Conservation (phyloP, 2,888 invertebrate genomes). For the Penaeus monodon region DNA sequence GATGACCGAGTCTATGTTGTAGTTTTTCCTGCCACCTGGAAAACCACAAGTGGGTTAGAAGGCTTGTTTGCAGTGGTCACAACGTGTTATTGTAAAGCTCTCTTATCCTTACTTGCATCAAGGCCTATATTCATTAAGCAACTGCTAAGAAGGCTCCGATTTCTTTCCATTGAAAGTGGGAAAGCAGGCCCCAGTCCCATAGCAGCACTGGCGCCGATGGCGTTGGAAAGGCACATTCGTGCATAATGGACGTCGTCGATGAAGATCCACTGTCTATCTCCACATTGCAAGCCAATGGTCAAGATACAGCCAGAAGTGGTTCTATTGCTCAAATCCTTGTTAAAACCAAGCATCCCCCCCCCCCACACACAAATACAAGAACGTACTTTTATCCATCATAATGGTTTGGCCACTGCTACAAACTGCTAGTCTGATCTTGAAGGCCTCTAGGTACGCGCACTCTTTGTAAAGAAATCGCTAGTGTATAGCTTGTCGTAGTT, state of each 20-base stretch:
- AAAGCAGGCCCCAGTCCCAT: slow-evolving; percentile 21
- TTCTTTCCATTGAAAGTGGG: not conserved
- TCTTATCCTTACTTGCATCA: slow-evolving; percentile 13
- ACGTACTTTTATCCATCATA: slow-evolving; percentile 14
- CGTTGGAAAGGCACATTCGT: slow-evolving; percentile 29
- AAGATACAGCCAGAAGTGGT: too few relatives aligned
- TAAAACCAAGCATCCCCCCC: too few relatives aligned
- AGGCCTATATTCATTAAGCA: slow-evolving; percentile 33
- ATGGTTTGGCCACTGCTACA: slow-evolving; percentile 31
- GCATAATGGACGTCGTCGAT: slow-evolving; percentile 14
- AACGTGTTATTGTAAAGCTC: too few relatives aligned
- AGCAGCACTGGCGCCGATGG: slow-evolving; percentile 35
- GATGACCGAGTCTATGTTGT: slow-evolving; percentile 17
- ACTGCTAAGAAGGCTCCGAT: slow-evolving; percentile 34
- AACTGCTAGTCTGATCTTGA: slow-evolving; percentile 24
- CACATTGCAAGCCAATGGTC: slow-evolving; percentile 12
- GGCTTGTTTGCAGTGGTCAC: not conserved
- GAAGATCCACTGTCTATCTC: slow-evolving; percentile 35
- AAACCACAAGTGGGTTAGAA: not conserved
- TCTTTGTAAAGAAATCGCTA: slow-evolving; percentile 2
- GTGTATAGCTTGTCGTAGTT: slow-evolving; percentile 30
- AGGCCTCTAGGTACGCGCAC: slow-evolving; percentile 1
- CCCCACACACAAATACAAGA: too few relatives aligned
- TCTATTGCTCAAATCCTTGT: not conserved
- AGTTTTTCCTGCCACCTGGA: slow-evolving; percentile 14